Conservation (phyloP, 1,140 invertebrate genomes). For the Geopemphigus sp. region DNA sequence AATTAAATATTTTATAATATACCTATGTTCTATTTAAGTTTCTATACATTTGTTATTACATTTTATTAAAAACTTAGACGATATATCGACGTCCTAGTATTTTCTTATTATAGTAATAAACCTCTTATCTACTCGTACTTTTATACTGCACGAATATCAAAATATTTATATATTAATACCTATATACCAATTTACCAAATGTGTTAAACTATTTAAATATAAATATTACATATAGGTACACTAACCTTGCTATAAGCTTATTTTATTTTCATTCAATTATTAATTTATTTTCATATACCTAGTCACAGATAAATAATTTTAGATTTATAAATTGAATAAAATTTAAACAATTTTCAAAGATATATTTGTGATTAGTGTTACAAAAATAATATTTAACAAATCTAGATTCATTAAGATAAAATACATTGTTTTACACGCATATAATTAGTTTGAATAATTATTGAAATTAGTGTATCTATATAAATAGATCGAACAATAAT, state of each 20-base stretch:
- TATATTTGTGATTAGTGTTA: neutral
- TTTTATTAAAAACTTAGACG: neutral
- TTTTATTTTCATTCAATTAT: neutral
- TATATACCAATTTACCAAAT: conserved; percentile 13
- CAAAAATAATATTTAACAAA: neutral
- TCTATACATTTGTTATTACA: neutral
- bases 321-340: neutral
- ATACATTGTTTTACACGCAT: neutral
- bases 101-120: neutral
- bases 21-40: neutral
- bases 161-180: conserved; percentile 1
- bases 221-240: neutral
- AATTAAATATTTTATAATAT: neutral
- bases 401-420: neutral
- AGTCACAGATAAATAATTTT: neutral
- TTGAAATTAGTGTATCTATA: neutral
- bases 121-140: neutral
- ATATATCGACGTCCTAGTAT: neutral
- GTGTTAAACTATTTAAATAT: neutral
- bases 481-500: neutral
- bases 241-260: conserved; percentile 27
- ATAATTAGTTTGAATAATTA: neutral
- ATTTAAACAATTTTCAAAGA: neutral
- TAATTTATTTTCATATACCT: neutral
- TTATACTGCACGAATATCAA: neutral